Percentiles rank a stretch among this genome's conserved stretches.
Conservation (phyloP, 2,888 invertebrate genomes). For the Plebejus anna region DNA sequence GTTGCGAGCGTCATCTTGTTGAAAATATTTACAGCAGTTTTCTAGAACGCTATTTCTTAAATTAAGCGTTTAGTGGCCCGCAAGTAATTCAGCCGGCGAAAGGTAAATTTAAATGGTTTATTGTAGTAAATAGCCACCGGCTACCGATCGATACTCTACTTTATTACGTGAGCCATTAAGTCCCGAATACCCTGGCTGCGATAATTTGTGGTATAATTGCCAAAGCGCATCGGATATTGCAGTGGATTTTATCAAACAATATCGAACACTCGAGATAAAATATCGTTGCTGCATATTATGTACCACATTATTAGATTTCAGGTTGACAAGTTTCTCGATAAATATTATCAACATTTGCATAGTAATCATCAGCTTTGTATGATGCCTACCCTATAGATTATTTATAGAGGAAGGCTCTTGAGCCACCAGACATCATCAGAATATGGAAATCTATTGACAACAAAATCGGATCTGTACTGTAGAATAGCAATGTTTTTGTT, state of each 20-base stretch:
- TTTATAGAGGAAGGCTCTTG: too few relatives aligned
- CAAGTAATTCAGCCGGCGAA: slow-evolving; percentile 39
- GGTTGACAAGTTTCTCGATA: background rate
- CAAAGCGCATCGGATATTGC: slow-evolving; percentile 26
- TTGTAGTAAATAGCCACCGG: slow-evolving; percentile 43
- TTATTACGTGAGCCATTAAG: slow-evolving; percentile 33
- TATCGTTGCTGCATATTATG: background rate
- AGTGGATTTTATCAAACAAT: slow-evolving; percentile 20
- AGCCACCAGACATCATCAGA: too few relatives aligned
- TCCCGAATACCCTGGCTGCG: slow-evolving; percentile 24
- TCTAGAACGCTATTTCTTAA: background rate
- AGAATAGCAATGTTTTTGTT: too few relatives aligned
- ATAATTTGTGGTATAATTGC: slow-evolving; percentile 19
- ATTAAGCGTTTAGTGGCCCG: slow-evolving; percentile 34
- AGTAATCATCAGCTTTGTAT: too few relatives aligned
- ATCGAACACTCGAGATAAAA: slow-evolving; percentile 14
- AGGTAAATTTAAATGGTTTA: slow-evolving; percentile 43
- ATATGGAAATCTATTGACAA: too few relatives aligned
- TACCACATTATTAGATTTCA: background rate
- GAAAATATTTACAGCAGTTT: background rate
- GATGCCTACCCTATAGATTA: too few relatives aligned
- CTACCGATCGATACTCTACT: slow-evolving; percentile 33
- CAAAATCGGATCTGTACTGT: too few relatives aligned
- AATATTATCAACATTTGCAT: background rate
- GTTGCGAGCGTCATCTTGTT: too few relatives aligned